phyloP scores from a whole-genome alignment of 2,113 vertebrate species.

The Malurus elegans region DNA sequence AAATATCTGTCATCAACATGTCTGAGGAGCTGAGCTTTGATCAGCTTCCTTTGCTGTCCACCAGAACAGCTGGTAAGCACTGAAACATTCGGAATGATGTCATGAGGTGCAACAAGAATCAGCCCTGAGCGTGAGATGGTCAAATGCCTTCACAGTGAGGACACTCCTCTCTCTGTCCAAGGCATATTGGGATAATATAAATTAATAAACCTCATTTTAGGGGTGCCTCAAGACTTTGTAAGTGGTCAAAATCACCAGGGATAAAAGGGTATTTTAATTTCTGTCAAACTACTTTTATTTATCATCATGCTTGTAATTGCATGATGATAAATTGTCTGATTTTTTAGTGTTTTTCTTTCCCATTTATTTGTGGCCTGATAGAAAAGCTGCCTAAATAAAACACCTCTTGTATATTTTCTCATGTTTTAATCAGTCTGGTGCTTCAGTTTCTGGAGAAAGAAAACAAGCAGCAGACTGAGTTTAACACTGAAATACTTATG shows the following conservation, averaged over 20 bases:
- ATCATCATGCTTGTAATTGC: not conserved
- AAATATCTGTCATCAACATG: not conserved
- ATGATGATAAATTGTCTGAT: not conserved
- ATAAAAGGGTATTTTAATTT: not conserved
- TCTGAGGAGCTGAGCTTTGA: conserved; percentile 31
- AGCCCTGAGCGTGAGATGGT: not conserved
- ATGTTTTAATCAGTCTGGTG: not conserved
- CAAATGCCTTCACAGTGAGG: conserved; percentile 40
- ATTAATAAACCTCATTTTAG: not conserved
- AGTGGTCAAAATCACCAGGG: not conserved
- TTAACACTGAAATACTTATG: not conserved
- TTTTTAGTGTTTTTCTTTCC: not conserved
- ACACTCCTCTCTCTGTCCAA: conserved; percentile 2
- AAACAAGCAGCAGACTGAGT: not conserved
- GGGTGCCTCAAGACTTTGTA: not conserved
- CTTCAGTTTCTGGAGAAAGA: not conserved
- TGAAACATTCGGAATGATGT: conserved; percentile 32
- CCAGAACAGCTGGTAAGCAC: conserved; percentile 33
- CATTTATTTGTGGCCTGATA: not conserved
- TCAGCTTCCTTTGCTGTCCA: not conserved
- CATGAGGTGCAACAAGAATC: not conserved
- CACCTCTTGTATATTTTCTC: not conserved
- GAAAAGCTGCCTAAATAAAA: not conserved
- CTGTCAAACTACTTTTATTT: not conserved
- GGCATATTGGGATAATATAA: not conserved